Percentiles rank a stretch among this genome's conserved stretches.
Evolutionary conservation across 2,797 vertebrate species (phyloP).

Genomic region (Bradypus variegatus): DNA sequence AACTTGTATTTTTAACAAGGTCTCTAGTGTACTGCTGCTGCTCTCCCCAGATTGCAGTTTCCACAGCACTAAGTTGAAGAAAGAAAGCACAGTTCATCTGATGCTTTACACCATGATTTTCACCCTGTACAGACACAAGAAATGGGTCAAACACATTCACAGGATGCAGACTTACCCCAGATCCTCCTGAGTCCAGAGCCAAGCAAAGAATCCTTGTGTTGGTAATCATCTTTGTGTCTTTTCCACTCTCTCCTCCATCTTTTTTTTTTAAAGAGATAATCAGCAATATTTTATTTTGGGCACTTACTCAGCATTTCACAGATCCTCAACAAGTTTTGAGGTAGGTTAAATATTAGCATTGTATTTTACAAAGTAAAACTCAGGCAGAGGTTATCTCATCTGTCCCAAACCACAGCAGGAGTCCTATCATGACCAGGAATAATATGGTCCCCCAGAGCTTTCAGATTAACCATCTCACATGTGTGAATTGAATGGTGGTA

Average conservation of each 20-base stretch:
- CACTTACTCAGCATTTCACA: slow-evolving; percentile 62
- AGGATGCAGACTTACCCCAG: too few species aligned
- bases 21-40: too few species aligned
- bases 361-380: slow-evolving; percentile 47
- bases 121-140: too few species aligned
- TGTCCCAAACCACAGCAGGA: neutral
- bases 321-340: slow-evolving; percentile 63
- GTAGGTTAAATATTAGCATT: slow-evolving; percentile 59
- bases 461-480: slow-evolving; percentile 11
- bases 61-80: too few species aligned
- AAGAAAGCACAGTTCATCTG: too few species aligned
- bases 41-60: too few species aligned
- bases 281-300: slow-evolving; percentile 44
- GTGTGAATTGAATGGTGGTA: slow-evolving; percentile 15
- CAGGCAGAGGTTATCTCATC: neutral
- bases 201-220: neutral
- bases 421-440: neutral
- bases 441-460: neutral
- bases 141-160: too few species aligned
- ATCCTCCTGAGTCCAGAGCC: too few species aligned
- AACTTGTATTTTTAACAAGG: too few species aligned
- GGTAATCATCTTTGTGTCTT: neutral
- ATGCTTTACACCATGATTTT: too few species aligned
- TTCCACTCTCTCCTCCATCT: neutral
- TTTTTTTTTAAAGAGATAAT: slow-evolving; percentile 52